Base-by-base conservation (phyloP, 2,888 invertebrate species). In the Nebria salina region DNA sequence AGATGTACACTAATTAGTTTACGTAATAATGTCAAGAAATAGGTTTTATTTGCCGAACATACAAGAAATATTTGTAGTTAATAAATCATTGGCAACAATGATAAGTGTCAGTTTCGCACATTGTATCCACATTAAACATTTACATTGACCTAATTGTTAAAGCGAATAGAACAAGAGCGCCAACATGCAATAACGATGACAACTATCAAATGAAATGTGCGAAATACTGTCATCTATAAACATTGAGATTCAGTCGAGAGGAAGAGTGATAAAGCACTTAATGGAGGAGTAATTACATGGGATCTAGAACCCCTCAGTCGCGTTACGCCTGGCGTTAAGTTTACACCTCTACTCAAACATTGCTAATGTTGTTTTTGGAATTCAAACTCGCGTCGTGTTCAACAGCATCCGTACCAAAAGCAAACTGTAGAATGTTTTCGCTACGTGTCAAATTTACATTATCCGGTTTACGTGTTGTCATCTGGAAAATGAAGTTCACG, bases 301-400 rank as follows among this genome's bases (percentile, higher is more conserved):
- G 75, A 75, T 75, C 75, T 75, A 42, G 66, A 41, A 34, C 75
- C 75, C 79, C 68, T 79, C 54, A 6, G 11, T 54, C 70, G 70
- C 70, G 70, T 70, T 70, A 70, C 20, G 70, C 68, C 79, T 54
- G 54, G 54, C 54, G 54, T 54, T 54, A 80, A 80, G 75, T 75
- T 79, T 80, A 75, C 80, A 80, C 80, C 80, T 80, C 72, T 72
- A 75, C 72, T 68, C 80, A 80, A 80, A 80, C 80, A 80, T 79
- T 75, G 70, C 79, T 79, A 75, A 79, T 79, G 79, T 79, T 79
- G 79, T 79, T 79, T 79, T 79, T 79, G 79, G 79, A 79, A 79
- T 79, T 79, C 79, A 79, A 75, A 75, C 70, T 70, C 70, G 13
- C 70, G 70, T 20, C 70, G 70, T 20, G 20, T 20, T 70, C 26